phyloP scores from a whole-genome alignment of 2,113 vertebrate species.

The Gulo gulo region DNA sequence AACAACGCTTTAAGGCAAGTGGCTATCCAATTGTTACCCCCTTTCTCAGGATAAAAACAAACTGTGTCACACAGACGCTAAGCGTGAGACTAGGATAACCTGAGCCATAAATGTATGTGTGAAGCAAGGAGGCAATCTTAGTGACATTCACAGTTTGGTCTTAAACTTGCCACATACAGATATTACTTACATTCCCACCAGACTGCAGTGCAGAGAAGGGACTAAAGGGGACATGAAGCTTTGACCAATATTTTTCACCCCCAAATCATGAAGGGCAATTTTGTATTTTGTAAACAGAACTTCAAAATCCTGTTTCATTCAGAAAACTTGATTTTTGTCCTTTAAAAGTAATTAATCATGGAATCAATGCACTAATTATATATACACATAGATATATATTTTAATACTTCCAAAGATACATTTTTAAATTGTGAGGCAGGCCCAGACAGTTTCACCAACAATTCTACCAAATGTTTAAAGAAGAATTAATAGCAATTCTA shows the following conservation, averaged over 20 bases:
- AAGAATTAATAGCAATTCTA: conserved; percentile 1
- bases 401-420: neutral
- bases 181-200: neutral
- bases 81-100: neutral
- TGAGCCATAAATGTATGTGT: neutral
- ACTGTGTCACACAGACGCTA: neutral
- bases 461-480: conserved; percentile 8
- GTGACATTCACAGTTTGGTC: neutral
- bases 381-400: neutral
- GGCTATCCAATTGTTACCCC: neutral
- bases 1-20: neutral
- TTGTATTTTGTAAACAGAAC: neutral
- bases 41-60: neutral
- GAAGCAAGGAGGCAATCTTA: neutral
- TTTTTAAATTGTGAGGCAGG: neutral
- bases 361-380: neutral
- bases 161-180: neutral
- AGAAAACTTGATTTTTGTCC: neutral
- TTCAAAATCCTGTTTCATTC: conserved; percentile 27
- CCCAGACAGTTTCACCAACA: neutral
- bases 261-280: neutral
- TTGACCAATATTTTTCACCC: neutral
- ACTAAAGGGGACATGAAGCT: neutral
- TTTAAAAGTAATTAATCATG: neutral
- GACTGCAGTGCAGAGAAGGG: neutral